phyloP scores from a whole-genome alignment of 2,797 vertebrate species.

The Serranus cabrilla region DNA sequence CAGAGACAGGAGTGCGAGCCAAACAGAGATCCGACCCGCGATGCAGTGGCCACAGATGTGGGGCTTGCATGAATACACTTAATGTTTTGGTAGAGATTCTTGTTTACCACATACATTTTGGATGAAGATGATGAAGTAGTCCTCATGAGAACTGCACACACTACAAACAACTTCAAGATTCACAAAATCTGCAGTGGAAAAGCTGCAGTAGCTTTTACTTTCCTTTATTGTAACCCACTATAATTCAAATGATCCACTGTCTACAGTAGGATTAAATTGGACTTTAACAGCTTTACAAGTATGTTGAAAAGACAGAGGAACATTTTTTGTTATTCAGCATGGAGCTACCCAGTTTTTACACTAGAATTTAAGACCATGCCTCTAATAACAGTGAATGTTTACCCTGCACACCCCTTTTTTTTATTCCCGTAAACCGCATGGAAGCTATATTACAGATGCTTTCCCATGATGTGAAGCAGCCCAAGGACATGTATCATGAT shows the following conservation, averaged over 20 bases:
- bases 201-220: constrained; percentile 3
- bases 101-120: constrained; percentile 59
- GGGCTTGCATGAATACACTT: constrained; percentile 48
- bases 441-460: constrained; percentile 26
- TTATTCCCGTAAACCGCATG: constrained; percentile 45
- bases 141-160: constrained; percentile 28
- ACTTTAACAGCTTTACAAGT: constrained; percentile 14
- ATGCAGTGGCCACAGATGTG: constrained; percentile 59
- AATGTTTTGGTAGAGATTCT: constrained; percentile 51
- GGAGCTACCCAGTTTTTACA: constrained; percentile 11
- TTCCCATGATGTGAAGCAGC: constrained; percentile 27
- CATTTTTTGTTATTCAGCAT: constrained; percentile 11
- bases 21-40: constrained; percentile 60
- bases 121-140: constrained; percentile 33
- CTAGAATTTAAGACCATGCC: constrained; percentile 38
- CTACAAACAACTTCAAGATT: constrained; percentile 11
- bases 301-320: constrained; percentile 9
- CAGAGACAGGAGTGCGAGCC: constrained; percentile 71
- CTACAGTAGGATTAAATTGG: constrained; percentile 7
- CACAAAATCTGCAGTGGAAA: constrained; percentile 11
- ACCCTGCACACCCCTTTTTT: constrained; percentile 7
- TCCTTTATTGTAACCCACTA: background rate
- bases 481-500: constrained; percentile 31
- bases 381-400: constrained; percentile 34
- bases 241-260: background rate